A percentile compares a stretch with the other conserved stretches of the same genome.
Conservation (phyloP, 2,797 vertebrate genomes). For the Cygnus olor region DNA sequence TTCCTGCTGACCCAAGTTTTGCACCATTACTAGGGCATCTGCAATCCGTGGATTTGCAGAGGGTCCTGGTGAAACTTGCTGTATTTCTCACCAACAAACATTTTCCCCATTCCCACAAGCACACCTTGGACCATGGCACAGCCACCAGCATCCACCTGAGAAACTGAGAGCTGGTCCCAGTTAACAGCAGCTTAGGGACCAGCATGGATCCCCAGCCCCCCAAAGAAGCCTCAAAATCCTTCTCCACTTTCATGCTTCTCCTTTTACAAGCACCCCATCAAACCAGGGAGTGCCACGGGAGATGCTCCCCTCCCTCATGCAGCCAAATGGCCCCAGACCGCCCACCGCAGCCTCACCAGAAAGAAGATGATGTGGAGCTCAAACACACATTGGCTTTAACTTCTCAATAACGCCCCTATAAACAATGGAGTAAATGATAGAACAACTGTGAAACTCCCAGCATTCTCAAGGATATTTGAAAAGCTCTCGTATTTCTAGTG, state of each 20-base stretch:
- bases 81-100: neutral
- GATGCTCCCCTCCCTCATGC: neutral
- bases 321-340: neutral
- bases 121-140: neutral
- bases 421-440: neutral
- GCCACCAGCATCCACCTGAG: neutral
- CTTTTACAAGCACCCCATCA: neutral
- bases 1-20: neutral
- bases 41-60: accelerated
- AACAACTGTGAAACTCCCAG: constrained; percentile 26
- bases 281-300: accelerated
- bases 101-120: neutral
- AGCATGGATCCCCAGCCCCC: neutral
- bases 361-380: neutral
- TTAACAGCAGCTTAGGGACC: neutral
- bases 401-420: neutral
- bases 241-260: accelerated
- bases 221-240: neutral
- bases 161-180: neutral
- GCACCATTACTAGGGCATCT: accelerated
- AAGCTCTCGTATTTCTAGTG: constrained; percentile 54
- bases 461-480: neutral
- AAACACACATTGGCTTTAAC: neutral
- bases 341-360: neutral
- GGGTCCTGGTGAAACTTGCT: too few relatives aligned